phyloP scores from a whole-genome alignment of 2,113 vertebrate genomes.

The Phodopus roborovskii region DNA sequence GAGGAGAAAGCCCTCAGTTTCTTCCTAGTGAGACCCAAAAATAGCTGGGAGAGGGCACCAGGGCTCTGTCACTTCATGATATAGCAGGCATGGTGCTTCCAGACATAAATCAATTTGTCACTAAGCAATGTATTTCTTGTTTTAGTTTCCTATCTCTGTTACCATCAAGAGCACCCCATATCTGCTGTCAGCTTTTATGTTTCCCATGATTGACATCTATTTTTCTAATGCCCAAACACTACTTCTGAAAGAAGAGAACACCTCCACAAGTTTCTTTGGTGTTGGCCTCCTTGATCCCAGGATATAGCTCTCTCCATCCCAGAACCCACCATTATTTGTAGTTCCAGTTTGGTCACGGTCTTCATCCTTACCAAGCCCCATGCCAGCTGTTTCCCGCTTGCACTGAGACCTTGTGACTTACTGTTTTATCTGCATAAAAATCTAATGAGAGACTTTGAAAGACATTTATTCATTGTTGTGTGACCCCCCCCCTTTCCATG shows the following conservation, averaged over 20 bases:
- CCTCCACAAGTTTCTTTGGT: neutral
- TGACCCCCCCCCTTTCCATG: neutral
- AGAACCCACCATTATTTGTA: neutral
- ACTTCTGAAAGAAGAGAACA: neutral
- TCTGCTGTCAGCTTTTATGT: neutral
- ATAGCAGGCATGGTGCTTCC: neutral
- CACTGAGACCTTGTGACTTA: neutral
- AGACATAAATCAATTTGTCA: neutral
- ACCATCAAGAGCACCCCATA: neutral
- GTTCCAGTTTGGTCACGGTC: too few relatives aligned
- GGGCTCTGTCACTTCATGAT: neutral
- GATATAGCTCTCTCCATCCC: neutral
- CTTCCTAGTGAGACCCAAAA: neutral
- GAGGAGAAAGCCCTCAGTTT: neutral
- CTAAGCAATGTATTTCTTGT: neutral
- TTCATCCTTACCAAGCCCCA: neutral
- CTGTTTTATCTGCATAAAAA: neutral
- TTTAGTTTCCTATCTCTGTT: neutral
- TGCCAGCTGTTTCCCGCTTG: neutral
- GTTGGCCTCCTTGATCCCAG: too few relatives aligned
- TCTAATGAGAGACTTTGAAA: neutral
- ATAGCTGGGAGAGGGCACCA: neutral
- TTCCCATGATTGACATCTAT: neutral
- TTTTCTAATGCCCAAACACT: neutral
- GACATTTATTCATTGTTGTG: neutral